Evolutionary conservation across 2,888 invertebrate species (phyloP).

Genomic region (Sinodicranocentrus sp.): DNA sequence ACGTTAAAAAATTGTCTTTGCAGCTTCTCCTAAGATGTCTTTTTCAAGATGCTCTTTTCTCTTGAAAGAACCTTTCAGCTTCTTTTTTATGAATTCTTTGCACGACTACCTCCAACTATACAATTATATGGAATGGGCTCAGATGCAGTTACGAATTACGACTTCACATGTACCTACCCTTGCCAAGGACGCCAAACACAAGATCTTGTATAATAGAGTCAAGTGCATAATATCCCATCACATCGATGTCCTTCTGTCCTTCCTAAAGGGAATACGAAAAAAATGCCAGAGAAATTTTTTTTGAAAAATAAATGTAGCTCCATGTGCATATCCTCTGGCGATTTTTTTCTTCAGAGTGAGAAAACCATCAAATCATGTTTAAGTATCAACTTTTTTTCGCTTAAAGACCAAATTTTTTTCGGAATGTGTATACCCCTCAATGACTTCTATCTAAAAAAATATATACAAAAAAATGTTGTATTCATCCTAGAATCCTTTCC

Average conservation of each 20-base stretch:
- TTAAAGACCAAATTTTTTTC: no score
- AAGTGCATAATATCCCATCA: neutral
- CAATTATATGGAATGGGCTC: conserved; percentile 29
- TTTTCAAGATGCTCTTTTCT: no score
- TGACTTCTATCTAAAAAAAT: no score
- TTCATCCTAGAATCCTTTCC: no score
- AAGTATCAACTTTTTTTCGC: no score
- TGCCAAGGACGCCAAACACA: neutral
- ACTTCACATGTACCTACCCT: neutral
- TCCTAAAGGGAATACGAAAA: conserved; percentile 1
- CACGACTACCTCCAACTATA: conserved; percentile 26
- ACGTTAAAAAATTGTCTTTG: no score
- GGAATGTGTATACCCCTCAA: no score
- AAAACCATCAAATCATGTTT: conserved; percentile 10
- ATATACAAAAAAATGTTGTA: no score
- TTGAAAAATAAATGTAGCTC: neutral
- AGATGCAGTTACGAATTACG: conserved; percentile 23
- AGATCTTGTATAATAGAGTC: neutral
- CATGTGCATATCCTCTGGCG: neutral
- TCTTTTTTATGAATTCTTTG: conserved; percentile 1
- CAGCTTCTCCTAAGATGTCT: no score
- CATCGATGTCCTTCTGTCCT: neutral
- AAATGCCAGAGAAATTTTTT: neutral
- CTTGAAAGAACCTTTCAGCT: no score
- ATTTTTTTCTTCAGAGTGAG: neutral